Evolutionary conservation across 2,113 vertebrate genomes (phyloP).

Genomic region (Vireo altiloquus): DNA sequence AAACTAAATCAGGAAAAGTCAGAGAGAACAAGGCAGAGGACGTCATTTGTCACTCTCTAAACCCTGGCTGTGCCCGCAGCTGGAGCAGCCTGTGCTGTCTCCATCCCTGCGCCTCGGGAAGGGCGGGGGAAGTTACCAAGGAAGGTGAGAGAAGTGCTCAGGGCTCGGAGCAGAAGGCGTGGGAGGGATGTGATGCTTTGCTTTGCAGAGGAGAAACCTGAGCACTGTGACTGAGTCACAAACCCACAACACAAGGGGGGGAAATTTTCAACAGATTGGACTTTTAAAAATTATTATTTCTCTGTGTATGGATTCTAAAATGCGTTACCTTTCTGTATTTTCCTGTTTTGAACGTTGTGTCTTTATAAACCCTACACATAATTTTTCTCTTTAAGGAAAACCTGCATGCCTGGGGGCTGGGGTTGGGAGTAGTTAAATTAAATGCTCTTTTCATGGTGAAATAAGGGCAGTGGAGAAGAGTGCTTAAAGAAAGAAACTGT

Average conservation of each 20-base stretch:
- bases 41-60: not conserved
- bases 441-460: not conserved
- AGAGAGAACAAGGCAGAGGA: not conserved
- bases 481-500: not conserved
- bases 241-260: accelerated
- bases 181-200: accelerated
- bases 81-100: not conserved
- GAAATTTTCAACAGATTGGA: not conserved
- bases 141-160: too few relatives aligned
- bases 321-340: accelerated
- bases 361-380: accelerated
- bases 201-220: not conserved
- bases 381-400: not conserved
- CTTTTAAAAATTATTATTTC: not conserved
- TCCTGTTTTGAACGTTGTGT: accelerated
- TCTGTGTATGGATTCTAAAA: not conserved
- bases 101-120: not conserved
- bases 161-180: not conserved
- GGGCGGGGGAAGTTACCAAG: accelerated
- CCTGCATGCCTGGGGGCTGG: accelerated
- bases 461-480: not conserved
- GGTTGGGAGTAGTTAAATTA: not conserved
- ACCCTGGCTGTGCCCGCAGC: not conserved
- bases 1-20: not conserved
- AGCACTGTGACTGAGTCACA: not conserved